A percentile compares a stretch with the other conserved stretches of the same genome.
These are phyloP conservation scores for Synanceia verrucosa DNA, from an alignment of 2,797 vertebrate species.

Conservation along the genomic window DNA sequence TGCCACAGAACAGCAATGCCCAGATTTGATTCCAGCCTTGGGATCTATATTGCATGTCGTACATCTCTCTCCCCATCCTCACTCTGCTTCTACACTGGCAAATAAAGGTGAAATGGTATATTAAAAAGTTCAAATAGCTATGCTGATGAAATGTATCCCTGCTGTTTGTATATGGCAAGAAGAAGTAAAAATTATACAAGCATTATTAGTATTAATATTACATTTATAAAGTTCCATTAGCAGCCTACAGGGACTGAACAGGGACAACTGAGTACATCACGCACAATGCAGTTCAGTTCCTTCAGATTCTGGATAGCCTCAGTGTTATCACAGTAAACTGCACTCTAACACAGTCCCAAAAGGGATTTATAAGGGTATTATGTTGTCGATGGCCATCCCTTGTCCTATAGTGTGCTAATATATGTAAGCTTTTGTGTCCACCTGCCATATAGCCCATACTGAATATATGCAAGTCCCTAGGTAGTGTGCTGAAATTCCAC, in stretches of 20 bases:
- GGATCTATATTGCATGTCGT: neutral
- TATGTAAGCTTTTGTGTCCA: neutral
- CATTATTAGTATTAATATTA: too few species aligned
- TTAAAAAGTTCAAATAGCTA: neutral
- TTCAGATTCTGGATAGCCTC: neutral
- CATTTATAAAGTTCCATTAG: neutral
- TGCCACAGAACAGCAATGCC: neutral
- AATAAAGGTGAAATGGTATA: too few species aligned
- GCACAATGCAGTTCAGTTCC: neutral
- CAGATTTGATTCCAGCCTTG: neutral
- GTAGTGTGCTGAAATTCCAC: neutral
- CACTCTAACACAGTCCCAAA: neutral
- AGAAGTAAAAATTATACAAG: neutral
- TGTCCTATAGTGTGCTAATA: rapidly evolving
- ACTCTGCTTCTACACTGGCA: too few species aligned
- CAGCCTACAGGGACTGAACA: neutral
- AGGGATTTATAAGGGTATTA: neutral
- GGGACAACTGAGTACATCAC: neutral
- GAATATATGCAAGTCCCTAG: too few species aligned
- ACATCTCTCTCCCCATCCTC: neutral
- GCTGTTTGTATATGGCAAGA: neutral
- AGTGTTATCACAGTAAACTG: too few species aligned
- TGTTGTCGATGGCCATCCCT: neutral
- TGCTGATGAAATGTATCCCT: neutral
- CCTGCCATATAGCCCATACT: neutral